These are phyloP conservation scores for Escarpia spicata DNA, from an alignment of 2,888 invertebrate species.

Conservation along the genomic window DNA sequence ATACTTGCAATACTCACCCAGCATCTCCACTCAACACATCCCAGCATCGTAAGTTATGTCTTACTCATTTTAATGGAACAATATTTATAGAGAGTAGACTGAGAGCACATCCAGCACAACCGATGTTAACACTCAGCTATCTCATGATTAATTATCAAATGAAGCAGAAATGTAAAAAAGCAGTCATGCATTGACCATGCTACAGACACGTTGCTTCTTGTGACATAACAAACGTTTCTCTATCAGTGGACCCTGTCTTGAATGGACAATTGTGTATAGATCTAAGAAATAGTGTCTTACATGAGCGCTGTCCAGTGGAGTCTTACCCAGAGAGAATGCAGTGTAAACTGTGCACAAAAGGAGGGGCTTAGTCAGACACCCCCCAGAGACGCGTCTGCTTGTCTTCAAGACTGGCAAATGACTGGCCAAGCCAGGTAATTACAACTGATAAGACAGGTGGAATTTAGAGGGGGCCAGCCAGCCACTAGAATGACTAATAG, in stretches of 20 bases:
- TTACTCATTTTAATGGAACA: neutral
- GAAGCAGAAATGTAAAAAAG: neutral
- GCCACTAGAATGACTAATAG: too few species aligned
- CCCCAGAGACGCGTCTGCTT: too few species aligned
- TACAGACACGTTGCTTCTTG: neutral
- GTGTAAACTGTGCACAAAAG: too few species aligned
- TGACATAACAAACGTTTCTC: neutral
- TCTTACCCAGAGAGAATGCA: too few species aligned
- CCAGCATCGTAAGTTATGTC: neutral
- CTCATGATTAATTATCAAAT: neutral
- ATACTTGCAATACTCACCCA: neutral
- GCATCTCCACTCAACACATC: neutral
- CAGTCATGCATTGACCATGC: neutral
- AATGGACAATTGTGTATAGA: neutral
- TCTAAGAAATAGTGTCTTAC: neutral
- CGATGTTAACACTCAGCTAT: neutral
- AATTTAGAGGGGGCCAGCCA: too few species aligned
- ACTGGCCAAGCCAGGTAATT: too few species aligned
- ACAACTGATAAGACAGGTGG: too few species aligned
- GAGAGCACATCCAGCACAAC: neutral
- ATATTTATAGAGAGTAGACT: neutral
- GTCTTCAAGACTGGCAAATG: too few species aligned
- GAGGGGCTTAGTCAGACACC: too few species aligned
- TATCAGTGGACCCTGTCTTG: neutral
- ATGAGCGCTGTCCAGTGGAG: neutral